These are phyloP conservation scores for Eurosta solidaginis DNA, from an alignment of 1,140 invertebrate genomes.

Conservation along the genomic window DNA sequence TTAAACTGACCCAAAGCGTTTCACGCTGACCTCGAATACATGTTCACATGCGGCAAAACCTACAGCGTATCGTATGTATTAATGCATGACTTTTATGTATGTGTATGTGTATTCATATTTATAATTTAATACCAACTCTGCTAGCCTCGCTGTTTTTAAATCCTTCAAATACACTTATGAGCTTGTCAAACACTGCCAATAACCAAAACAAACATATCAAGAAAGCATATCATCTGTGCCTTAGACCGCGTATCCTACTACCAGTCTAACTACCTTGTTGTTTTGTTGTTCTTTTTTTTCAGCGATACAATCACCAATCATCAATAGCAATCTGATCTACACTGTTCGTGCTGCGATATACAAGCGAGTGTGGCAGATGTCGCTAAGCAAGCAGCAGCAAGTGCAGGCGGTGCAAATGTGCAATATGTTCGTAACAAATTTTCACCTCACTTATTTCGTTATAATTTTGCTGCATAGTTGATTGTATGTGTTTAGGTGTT, in stretches of 20 bases:
- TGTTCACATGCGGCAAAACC: constrained; percentile 26
- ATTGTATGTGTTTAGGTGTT: not conserved
- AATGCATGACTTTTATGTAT: not conserved
- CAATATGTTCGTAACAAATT: constrained; percentile 14
- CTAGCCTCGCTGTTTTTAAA: too few species aligned
- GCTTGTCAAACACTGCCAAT: too few species aligned
- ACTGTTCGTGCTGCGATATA: not conserved
- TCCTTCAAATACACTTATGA: too few species aligned
- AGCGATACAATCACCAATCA: not conserved
- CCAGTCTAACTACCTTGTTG: too few species aligned
- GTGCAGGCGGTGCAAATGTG: not conserved
- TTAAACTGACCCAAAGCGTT: constrained; percentile 21
- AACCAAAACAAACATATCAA: too few species aligned
- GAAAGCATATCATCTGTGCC: too few species aligned
- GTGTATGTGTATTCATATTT: not conserved
- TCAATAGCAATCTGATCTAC: constrained; percentile 26
- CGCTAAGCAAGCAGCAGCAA: not conserved
- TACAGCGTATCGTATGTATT: not conserved
- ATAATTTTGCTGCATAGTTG: not conserved
- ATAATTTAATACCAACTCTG: too few species aligned
- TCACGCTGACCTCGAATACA: constrained; percentile 6
- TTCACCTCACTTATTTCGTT: constrained; percentile 23
- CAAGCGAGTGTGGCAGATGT: not conserved
- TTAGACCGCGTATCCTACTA: too few species aligned
- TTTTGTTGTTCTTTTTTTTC: not conserved